A percentile compares a stretch with the other conserved stretches of the same genome.
Evolutionary conservation across 2,113 vertebrate genomes (phyloP).

Genomic region (Bubalus kerabau): DNA sequence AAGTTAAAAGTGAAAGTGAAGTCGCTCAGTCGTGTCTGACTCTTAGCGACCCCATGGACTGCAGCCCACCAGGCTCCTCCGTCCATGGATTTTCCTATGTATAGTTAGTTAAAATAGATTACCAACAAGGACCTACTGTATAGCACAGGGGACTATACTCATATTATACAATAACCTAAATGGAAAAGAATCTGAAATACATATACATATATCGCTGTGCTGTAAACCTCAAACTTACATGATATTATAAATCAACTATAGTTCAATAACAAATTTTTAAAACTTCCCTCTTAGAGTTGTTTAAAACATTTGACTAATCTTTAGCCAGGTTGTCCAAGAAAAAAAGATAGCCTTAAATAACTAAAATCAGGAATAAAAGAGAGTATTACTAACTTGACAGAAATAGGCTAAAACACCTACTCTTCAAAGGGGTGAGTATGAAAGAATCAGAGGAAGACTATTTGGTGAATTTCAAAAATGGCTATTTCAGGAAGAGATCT

Average conservation of each 20-base stretch:
- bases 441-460: neutral
- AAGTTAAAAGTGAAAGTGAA: too few species aligned
- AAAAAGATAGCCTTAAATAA: neutral
- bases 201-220: neutral
- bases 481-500: neutral
- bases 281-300: neutral
- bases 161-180: neutral
- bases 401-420: neutral
- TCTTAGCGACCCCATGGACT: too few species aligned
- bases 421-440: neutral
- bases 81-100: neutral
- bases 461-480: slow-evolving; percentile 9
- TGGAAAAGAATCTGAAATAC: neutral
- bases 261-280: neutral
- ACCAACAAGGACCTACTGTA: neutral
- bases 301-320: neutral
- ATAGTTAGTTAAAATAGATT: neutral
- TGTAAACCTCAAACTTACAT: neutral
- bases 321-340: neutral
- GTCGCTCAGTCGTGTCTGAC: too few species aligned
- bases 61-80: too few species aligned
- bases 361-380: slow-evolving; percentile 11
- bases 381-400: neutral
- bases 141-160: neutral
- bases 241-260: neutral